These are phyloP conservation scores for Torymus aiolomorphi DNA, from an alignment of 2,888 invertebrate species.

Conservation along the genomic window DNA sequence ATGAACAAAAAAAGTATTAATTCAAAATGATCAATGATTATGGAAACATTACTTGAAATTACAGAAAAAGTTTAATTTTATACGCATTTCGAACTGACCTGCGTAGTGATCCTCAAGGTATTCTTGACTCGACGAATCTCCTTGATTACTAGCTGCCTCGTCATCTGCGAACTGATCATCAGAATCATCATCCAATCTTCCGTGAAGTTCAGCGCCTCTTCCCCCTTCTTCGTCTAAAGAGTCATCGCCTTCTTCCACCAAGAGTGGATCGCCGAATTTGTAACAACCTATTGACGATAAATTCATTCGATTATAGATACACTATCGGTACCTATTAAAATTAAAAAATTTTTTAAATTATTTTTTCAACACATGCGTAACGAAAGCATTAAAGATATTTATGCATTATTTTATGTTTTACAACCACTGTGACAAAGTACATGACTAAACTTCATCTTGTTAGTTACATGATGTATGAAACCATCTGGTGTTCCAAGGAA, in stretches of 20 bases:
- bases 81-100: constrained; percentile 61
- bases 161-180: constrained; percentile 80
- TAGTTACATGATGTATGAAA: too few species aligned
- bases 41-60: too few species aligned
- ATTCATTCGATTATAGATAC: too few species aligned
- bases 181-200: constrained; percentile 76
- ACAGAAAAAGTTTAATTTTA: not conserved
- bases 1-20: constrained; percentile 32
- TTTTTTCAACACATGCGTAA: too few species aligned
- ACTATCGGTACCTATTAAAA: too few species aligned
- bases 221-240: constrained; percentile 87
- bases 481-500: too few species aligned
- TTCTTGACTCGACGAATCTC: constrained; percentile 78
- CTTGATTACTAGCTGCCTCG: constrained; percentile 78
- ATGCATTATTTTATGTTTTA: too few species aligned
- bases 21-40: too few species aligned
- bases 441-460: not conserved
- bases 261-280: constrained; percentile 82
- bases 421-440: not conserved
- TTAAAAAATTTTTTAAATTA: too few species aligned
- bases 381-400: too few species aligned
- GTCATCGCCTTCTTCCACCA: constrained; percentile 81
- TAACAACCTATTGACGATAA: constrained; percentile 78
- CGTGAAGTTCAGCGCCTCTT: constrained; percentile 68
- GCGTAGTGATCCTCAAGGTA: constrained; percentile 76